Conservation (phyloP, 1,140 invertebrate genomes). For the Spodoptera frugiperda region DNA sequence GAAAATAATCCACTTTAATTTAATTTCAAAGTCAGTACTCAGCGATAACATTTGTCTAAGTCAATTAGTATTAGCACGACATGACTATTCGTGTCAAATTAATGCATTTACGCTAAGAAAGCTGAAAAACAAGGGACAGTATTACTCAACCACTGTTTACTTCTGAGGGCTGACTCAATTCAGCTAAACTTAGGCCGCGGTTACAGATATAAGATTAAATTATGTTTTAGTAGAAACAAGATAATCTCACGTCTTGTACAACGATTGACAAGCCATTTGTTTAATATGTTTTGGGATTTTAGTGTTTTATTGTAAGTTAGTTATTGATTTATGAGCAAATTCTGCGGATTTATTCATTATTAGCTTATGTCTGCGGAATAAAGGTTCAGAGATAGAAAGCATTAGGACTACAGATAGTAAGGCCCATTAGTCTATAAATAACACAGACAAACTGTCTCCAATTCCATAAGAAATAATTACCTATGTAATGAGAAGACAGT, state of each 20-base stretch:
- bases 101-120: constrained; percentile 57
- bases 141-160: constrained; percentile 60
- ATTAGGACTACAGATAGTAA: too few species aligned
- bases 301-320: not conserved
- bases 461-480: too few species aligned
- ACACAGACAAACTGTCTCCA: too few species aligned
- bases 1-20: constrained; percentile 48
- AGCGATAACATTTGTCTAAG: constrained; percentile 59
- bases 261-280: constrained; percentile 35
- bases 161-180: constrained; percentile 54
- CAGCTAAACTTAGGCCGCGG: constrained; percentile 48
- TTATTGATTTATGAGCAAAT: not conserved
- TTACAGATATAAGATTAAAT: constrained; percentile 39
- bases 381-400: too few species aligned
- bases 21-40: not conserved
- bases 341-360: not conserved
- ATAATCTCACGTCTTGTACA: constrained; percentile 32
- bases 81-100: constrained; percentile 60
- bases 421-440: too few species aligned
- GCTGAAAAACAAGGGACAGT: constrained; percentile 53
- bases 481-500: too few species aligned
- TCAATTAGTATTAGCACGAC: constrained; percentile 65
- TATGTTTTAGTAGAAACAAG: constrained; percentile 36
- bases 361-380: too few species aligned
- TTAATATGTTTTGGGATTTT: not conserved